Percentiles rank a stretch among this genome's conserved stretches.
Evolutionary conservation across 2,888 invertebrate species (phyloP).

Genomic region (Cantharis nigra): DNA sequence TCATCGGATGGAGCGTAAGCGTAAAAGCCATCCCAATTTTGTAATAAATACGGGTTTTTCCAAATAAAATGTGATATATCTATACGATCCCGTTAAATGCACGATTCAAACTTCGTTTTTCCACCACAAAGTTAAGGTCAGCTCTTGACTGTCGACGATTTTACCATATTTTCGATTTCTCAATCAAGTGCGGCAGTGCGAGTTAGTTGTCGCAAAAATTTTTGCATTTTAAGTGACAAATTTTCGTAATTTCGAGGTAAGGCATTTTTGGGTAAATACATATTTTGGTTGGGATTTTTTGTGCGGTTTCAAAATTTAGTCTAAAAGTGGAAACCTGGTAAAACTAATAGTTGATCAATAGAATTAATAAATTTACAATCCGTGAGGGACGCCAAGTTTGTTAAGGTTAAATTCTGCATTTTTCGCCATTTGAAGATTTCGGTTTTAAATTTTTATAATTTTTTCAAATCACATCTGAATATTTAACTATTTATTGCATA

Average conservation of each 20-base stretch:
- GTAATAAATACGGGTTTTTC: background rate
- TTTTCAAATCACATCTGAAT: too few species aligned
- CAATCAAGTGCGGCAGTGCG: background rate
- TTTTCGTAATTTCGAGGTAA: background rate
- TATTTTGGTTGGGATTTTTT: background rate
- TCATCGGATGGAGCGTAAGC: background rate
- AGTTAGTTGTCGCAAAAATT: background rate
- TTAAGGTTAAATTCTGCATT: background rate
- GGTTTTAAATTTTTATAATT: too few species aligned
- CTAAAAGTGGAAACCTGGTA: background rate
- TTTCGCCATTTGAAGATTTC: too few species aligned
- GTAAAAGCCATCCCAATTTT: background rate
- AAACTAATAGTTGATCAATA: background rate
- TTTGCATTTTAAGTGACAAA: background rate
- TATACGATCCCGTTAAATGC: background rate
- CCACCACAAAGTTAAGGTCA: background rate
- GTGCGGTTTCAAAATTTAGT: background rate
- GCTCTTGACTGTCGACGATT: background rate
- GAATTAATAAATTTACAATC: background rate
- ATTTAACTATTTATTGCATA: too few species aligned
- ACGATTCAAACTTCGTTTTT: background rate
- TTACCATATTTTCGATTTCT: background rate
- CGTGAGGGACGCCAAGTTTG: background rate
- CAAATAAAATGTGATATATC: background rate
- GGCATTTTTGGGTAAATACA: background rate